A percentile compares a stretch with the other conserved stretches of the same genome.
These are phyloP conservation scores for Natrix natrix DNA, from an alignment of 2,797 vertebrate species.

Conservation along the genomic window DNA sequence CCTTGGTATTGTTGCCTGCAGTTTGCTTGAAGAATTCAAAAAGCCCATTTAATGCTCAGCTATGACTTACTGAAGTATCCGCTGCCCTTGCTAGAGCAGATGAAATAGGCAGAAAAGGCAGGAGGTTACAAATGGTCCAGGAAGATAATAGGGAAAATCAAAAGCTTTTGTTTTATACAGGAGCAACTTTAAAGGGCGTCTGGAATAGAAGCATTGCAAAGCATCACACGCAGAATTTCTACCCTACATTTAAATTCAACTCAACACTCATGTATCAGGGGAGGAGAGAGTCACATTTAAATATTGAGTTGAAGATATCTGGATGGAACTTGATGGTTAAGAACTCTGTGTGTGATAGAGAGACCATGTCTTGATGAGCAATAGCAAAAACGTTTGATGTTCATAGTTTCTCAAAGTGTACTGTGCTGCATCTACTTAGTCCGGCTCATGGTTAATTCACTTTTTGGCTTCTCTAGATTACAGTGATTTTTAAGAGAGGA, in stretches of 20 bases:
- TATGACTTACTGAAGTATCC: not conserved
- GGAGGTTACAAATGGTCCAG: not conserved
- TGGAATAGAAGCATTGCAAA: not conserved
- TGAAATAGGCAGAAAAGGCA: not conserved
- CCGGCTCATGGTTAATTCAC: not conserved
- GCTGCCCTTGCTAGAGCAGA: not conserved
- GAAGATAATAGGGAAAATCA: conserved; percentile 24
- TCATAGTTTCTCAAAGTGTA: not conserved
- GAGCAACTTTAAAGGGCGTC: conserved; percentile 29
- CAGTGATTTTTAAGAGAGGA: conserved; percentile 38
- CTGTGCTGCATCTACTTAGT: not conserved
- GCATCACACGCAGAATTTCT: not conserved
- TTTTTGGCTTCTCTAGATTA: conserved; percentile 45
- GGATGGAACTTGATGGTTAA: not conserved
- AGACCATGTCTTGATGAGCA: not conserved
- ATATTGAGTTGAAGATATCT: not conserved
- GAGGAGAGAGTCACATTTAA: not conserved
- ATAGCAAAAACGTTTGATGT: not conserved
- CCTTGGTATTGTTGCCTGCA: not conserved
- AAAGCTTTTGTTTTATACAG: conserved; percentile 47
- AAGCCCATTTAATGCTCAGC: not conserved
- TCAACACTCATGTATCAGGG: not conserved
- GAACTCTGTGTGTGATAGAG: not conserved
- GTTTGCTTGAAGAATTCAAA: not conserved
- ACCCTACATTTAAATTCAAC: not conserved